Evolutionary conservation across 2,888 invertebrate genomes (phyloP).

Genomic region (Torymus texanus): DNA sequence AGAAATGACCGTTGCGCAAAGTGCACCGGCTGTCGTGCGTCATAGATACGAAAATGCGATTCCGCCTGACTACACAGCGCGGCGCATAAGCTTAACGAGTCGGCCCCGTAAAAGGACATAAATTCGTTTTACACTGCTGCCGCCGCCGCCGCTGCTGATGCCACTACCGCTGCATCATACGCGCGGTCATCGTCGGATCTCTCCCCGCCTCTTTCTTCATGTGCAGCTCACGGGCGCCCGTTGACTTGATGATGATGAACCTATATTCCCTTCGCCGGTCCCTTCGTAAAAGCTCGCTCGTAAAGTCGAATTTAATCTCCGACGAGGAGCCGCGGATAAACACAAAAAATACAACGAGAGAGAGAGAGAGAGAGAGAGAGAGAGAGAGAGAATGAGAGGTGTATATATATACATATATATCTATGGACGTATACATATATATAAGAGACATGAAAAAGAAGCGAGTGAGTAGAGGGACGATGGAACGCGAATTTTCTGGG

Average conservation of each 20-base stretch:
- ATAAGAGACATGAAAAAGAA: no score
- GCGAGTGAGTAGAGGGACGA: neutral
- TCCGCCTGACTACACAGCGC: conserved; percentile 20
- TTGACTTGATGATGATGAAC: conserved; percentile 73
- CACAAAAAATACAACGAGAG: conserved; percentile 27
- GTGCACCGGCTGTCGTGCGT: conserved; percentile 22
- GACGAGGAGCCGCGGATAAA: conserved; percentile 33
- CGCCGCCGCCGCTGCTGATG: conserved; percentile 61
- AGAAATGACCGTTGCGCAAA: conserved; percentile 13
- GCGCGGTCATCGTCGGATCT: neutral
- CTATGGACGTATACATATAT: no score
- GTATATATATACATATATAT: no score
- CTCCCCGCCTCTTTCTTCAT: neutral
- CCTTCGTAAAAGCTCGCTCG: conserved; percentile 68
- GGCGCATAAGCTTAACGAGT: conserved; percentile 67
- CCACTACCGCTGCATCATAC: conserved; percentile 49
- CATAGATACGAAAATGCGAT: conserved; percentile 25
- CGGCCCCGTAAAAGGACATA: conserved; percentile 67
- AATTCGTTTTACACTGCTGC: conserved; percentile 67
- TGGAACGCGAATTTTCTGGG: conserved; percentile 44
- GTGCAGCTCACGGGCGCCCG: conserved; percentile 47
- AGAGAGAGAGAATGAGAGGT: conserved; percentile 13
- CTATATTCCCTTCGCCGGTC: conserved; percentile 60
- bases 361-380: neutral
- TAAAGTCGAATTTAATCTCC: conserved; percentile 72